A percentile compares a stretch with the other conserved stretches of the same genome.
Evolutionary conservation across 2,113 vertebrate genomes (phyloP).

Genomic region (Halichoeres trimaculatus): DNA sequence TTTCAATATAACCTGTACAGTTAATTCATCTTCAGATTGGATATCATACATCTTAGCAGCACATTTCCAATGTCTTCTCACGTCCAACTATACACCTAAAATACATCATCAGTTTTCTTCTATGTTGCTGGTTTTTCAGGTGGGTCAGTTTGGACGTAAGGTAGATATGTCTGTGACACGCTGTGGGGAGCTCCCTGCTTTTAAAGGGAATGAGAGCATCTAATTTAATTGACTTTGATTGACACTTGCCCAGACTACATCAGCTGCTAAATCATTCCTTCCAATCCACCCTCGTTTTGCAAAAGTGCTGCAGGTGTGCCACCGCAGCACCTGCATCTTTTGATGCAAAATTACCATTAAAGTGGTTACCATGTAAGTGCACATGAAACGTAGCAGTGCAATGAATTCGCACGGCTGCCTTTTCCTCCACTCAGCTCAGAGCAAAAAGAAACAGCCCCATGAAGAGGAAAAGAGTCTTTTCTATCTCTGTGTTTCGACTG

Average conservation of each 20-base stretch:
- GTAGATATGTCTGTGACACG: constrained; percentile 53
- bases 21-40: constrained; percentile 51
- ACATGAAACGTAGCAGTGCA: constrained; percentile 26
- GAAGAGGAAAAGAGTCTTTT: neutral
- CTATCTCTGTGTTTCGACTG: constrained; percentile 3
- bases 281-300: constrained; percentile 48
- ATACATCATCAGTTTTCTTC: neutral
- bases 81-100: constrained; percentile 12
- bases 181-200: constrained; percentile 46
- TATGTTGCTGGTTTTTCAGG: constrained; percentile 17
- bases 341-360: constrained; percentile 53
- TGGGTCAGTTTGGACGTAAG: constrained; percentile 46
- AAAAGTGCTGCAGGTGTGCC: constrained; percentile 59
- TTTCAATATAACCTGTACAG: constrained; percentile 58
- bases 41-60: constrained; percentile 44
- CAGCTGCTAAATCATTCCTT: constrained; percentile 68
- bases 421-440: constrained; percentile 60
- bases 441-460: constrained; percentile 48
- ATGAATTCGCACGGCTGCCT: constrained; percentile 55
- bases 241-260: constrained; percentile 55
- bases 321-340: constrained; percentile 42
- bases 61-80: constrained; percentile 38
- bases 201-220: constrained; percentile 58
- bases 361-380: constrained; percentile 14
- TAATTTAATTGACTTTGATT: constrained; percentile 74